A percentile compares a stretch with the other conserved stretches of the same genome.
Conservation (phyloP, 1,140 invertebrate species). For the Drosophila tropicalis region DNA sequence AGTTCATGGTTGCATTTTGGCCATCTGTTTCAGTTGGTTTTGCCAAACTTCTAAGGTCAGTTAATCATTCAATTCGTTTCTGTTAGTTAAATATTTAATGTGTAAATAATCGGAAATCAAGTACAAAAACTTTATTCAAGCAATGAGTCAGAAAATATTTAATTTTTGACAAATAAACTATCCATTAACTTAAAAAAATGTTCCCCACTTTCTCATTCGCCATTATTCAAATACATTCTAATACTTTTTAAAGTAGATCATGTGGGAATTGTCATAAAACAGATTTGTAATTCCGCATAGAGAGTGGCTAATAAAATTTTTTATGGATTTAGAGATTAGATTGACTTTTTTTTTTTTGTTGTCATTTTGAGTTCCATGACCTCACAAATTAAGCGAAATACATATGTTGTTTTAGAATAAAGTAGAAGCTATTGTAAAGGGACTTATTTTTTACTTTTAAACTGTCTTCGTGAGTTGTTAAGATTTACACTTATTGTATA, state of each 20-base stretch:
- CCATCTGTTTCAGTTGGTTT: too few relatives aligned
- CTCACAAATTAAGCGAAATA: not conserved
- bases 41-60: too few relatives aligned
- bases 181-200: not conserved
- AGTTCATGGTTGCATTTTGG: too few relatives aligned
- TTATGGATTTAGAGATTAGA: not conserved
- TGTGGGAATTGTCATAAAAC: not conserved
- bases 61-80: too few relatives aligned
- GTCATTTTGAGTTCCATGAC: slow-evolving; percentile 4
- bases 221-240: too few relatives aligned
- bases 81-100: too few relatives aligned
- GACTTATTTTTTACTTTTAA: too few relatives aligned
- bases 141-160: not conserved
- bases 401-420: not conserved
- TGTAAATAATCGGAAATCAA: too few relatives aligned
- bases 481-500: not conserved
- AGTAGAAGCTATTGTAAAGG: not conserved
- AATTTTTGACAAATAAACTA: not conserved
- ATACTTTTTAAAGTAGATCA: too few relatives aligned
- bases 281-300: not conserved
- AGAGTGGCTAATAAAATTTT: not conserved
- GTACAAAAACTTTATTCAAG: not conserved
- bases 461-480: not conserved
- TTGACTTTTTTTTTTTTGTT: not conserved
- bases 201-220: not conserved